These are phyloP conservation scores for Acrocephalus arundinaceus DNA, from an alignment of 2,113 vertebrate genomes.

Conservation along the genomic window DNA sequence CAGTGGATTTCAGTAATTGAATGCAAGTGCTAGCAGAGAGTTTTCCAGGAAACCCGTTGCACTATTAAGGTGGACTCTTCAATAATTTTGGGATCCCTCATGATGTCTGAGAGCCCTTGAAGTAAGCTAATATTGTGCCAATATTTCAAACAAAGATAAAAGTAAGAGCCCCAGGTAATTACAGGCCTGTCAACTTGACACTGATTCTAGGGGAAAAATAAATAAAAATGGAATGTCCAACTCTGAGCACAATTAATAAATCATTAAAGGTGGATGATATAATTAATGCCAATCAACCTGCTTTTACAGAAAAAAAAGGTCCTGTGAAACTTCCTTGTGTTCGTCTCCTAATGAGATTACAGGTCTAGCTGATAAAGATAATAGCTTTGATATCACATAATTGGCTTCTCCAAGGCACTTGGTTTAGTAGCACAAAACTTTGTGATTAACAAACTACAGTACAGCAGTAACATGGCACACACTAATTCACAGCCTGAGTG, in stretches of 20 bases:
- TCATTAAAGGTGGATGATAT: slow-evolving; percentile 53
- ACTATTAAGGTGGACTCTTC: background rate
- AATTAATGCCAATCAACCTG: slow-evolving; percentile 61
- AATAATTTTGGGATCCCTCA: background rate
- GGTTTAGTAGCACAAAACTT: slow-evolving; percentile 4
- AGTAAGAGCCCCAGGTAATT: slow-evolving; percentile 41
- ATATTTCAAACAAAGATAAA: slow-evolving; percentile 54
- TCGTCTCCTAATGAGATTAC: slow-evolving; percentile 13
- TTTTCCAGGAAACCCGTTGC: background rate
- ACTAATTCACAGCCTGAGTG: background rate
- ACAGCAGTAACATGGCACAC: background rate
- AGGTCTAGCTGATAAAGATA: slow-evolving; percentile 49
- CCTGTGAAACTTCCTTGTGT: slow-evolving; percentile 23
- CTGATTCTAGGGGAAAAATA: slow-evolving; percentile 47
- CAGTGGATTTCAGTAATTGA: background rate
- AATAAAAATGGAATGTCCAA: slow-evolving; percentile 57
- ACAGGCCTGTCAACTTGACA: slow-evolving; percentile 40
- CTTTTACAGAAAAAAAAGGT: slow-evolving; percentile 25
- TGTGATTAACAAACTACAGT: background rate
- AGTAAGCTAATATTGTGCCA: slow-evolving; percentile 33
- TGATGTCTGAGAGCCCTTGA: background rate
- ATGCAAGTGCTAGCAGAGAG: background rate
- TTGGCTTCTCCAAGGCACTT: slow-evolving; percentile 33
- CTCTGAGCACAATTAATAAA: slow-evolving; percentile 54
- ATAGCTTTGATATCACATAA: slow-evolving; percentile 48